Evolutionary conservation across 2,797 vertebrate species (phyloP), one percentile per base, ranked within the genome.

Genomic region (Pempheris klunzingeri): DNA sequence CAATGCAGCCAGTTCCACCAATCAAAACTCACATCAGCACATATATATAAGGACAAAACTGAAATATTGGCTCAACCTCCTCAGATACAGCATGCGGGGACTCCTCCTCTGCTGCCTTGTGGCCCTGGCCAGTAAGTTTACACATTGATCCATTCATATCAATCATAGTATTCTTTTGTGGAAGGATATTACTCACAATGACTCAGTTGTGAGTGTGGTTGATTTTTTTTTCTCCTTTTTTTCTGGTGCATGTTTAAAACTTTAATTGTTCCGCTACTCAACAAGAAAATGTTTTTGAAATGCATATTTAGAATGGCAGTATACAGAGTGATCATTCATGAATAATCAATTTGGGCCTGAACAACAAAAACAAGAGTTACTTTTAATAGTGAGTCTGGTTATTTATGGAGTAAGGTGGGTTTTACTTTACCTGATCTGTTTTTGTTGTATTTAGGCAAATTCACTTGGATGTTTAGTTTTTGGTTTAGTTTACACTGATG

Each of bases 71-170:
- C 18, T 70, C 50, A 12, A 61, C 90, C 67, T 89, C 65, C 69
- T 85, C 63, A 44, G 67, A 60, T 43, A 83, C 80, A 91, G 57
- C 67, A 96, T 96, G 95, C 47, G 14, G 67, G 66, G 65, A 24
- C 44, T 94, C 43, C 72, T 94, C 36, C 74, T 95, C 46, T 94
- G 88, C 82, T 91, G 94, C 82, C 84, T 93, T 57, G 91, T 93
- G 82, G 90, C 92, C 10, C 71, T 95, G 79, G 86, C 91, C 78
- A 60, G 95, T 96, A 89, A 91, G 94, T 93, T 71, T 50, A 58
- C 4, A 58, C 4, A 47, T 13, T 22, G 1, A 22, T n/a, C 65
- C 0, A 13, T 54, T 71, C 14, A 30, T 58, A 41, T 44, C n/a
- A n/a, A n/a, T 32, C 4, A 32, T 32, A 32, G 3, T 32, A 7